Percentiles rank a stretch among this genome's conserved stretches.
Conservation (phyloP, 2,113 vertebrate genomes). For the Sprattus sprattus region DNA sequence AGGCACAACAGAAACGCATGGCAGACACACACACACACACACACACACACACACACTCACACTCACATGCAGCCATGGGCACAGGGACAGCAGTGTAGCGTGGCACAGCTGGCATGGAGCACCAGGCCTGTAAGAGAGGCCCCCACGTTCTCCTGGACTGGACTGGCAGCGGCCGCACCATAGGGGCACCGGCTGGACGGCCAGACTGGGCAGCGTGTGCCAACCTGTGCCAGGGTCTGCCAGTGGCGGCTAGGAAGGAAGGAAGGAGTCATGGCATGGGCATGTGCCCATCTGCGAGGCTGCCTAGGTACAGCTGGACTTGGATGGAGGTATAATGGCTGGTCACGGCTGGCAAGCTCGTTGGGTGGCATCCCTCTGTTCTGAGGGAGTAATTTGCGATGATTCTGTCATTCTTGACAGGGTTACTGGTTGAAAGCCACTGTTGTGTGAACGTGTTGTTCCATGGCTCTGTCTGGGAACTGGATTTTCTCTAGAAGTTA, state of each 20-base stretch:
- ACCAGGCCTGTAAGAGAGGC: conserved; percentile 28
- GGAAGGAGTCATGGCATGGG: conserved; percentile 3
- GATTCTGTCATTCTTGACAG: neutral
- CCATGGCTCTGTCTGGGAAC: neutral
- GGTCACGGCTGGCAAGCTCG: neutral
- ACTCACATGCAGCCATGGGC: conserved; percentile 26
- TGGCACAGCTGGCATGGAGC: conserved; percentile 56
- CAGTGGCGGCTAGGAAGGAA: neutral
- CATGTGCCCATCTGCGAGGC: neutral
- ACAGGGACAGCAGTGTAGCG: conserved; percentile 19
- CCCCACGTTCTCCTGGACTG: neutral
- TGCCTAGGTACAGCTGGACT: conserved; percentile 6
- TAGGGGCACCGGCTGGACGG: conserved; percentile 50
- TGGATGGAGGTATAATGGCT: neutral
- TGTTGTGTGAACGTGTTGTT: neutral
- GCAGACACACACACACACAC: neutral
- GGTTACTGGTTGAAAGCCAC: neutral
- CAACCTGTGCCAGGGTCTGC: neutral
- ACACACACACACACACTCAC: neutral
- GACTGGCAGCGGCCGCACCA: conserved; percentile 51
- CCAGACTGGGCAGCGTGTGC: neutral
- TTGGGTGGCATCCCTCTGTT: neutral
- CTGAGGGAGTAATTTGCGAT: neutral
- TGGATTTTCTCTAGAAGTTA: neutral
- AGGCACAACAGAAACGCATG: neutral